Evolutionary conservation across 2,113 vertebrate species (phyloP).

Genomic region (Ginglymostoma cirratum): DNA sequence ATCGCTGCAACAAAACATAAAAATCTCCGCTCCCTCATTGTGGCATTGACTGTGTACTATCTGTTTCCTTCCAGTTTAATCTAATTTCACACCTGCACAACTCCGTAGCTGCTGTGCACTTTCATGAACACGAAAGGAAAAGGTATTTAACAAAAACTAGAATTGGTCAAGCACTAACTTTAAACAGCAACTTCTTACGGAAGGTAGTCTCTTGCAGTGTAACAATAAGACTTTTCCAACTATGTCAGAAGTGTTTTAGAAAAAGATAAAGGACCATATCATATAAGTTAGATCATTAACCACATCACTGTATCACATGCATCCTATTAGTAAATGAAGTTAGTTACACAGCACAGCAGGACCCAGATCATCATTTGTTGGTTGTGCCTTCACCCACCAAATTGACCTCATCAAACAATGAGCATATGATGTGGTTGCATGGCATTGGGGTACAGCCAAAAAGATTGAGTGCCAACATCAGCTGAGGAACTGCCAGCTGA

Average conservation of each 20-base stretch:
- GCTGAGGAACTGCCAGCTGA: not conserved
- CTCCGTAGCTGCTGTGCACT: not conserved
- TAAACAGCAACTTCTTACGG: not conserved
- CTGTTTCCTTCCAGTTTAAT: not conserved
- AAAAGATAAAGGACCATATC: not conserved
- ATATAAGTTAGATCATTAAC: not conserved
- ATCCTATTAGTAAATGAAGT: not conserved
- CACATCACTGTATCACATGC: not conserved
- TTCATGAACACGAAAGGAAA: slow-evolving; percentile 8
- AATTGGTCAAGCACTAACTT: slow-evolving; percentile 6
- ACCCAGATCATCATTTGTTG: not conserved
- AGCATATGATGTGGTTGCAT: not conserved
- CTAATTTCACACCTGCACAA: slow-evolving; percentile 31
- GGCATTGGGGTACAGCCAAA: not conserved
- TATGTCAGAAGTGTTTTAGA: not conserved
- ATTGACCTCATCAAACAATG: not conserved
- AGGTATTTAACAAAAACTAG: not conserved
- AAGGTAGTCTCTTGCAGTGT: not conserved
- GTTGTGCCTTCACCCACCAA: not conserved
- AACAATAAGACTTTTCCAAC: not conserved
- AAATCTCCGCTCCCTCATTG: not conserved
- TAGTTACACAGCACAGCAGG: not conserved
- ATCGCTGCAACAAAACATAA: slow-evolving; percentile 17
- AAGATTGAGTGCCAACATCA: not conserved
- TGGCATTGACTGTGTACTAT: not conserved